Percentiles rank a stretch among this genome's conserved stretches.
phyloP scores from a whole-genome alignment of 2,797 vertebrate genomes.

The Natrix natrix region DNA sequence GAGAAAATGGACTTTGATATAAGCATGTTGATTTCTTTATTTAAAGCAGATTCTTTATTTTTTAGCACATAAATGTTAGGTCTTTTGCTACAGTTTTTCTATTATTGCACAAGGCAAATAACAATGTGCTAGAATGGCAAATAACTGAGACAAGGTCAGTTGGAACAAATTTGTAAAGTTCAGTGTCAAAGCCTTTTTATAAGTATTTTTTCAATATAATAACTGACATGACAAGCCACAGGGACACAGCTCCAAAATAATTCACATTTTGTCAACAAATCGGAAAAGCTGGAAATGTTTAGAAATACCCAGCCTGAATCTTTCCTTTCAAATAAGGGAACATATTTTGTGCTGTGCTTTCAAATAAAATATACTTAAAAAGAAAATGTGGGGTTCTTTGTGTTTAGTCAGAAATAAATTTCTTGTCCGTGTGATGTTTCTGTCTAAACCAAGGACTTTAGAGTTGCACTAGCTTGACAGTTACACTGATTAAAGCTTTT shows the following conservation, averaged over 20 bases:
- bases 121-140: constrained; percentile 61
- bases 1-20: constrained; percentile 48
- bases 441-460: constrained; percentile 63
- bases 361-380: constrained; percentile 49
- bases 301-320: constrained; percentile 49
- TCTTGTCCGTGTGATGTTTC: constrained; percentile 62
- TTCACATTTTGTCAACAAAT: constrained; percentile 65
- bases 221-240: constrained; percentile 48
- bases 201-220: constrained; percentile 58
- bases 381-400: constrained; percentile 49
- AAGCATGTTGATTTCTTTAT: constrained; percentile 52
- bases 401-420: constrained; percentile 54
- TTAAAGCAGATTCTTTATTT: constrained; percentile 60
- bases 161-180: constrained; percentile 67
- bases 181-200: constrained; percentile 59
- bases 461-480: constrained; percentile 61
- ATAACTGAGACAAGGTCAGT: constrained; percentile 68
- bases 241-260: constrained; percentile 57
- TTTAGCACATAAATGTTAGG: constrained; percentile 48
- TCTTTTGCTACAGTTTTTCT: constrained; percentile 40
- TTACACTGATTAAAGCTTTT: constrained; percentile 61
- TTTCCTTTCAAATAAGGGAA: constrained; percentile 36
- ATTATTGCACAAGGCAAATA: constrained; percentile 58
- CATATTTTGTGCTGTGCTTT: constrained; percentile 37
- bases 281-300: constrained; percentile 63